Conservation (phyloP, 2,888 invertebrate species). For the Apodemia zela region DNA sequence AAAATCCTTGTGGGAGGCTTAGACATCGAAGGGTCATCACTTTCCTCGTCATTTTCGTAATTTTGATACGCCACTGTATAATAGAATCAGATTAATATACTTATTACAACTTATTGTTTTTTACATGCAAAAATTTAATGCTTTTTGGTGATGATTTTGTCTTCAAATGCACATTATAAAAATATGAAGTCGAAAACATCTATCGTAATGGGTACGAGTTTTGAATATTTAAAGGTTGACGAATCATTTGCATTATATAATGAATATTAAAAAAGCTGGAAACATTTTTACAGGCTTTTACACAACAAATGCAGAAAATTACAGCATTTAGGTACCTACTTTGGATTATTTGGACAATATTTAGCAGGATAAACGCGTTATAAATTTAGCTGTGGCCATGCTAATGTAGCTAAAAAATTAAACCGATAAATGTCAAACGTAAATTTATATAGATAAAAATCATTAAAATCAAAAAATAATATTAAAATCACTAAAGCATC, state of each 20-base stretch:
- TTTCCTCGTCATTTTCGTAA: conserved; percentile 75
- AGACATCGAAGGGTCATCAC: conserved; percentile 58
- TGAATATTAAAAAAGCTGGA: conserved; percentile 7
- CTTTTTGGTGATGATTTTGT: conserved; percentile 1
- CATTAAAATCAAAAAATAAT: too few species aligned
- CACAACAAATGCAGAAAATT: neutral
- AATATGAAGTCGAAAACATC: conserved; percentile 16
- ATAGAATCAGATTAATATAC: conserved; percentile 19
- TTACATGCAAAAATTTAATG: conserved; percentile 1
- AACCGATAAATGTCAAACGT: neutral
- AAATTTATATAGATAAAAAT: neutral
- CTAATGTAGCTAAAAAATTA: neutral
- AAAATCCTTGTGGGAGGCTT: conserved; percentile 64
- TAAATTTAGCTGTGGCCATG: conserved; percentile 7
- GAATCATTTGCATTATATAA: conserved; percentile 10
- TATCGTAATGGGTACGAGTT: neutral
- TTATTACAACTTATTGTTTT: neutral
- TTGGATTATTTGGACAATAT: neutral
- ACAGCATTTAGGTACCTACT: conserved; percentile 1
- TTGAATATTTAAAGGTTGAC: neutral
- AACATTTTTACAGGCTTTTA: conserved; percentile 6
- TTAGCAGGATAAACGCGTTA: conserved; percentile 7
- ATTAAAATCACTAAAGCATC: neutral
- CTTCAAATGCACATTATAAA: neutral
- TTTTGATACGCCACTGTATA: conserved; percentile 56